Conservation (phyloP, 1,140 invertebrate species). For the Drosophila nannoptera region DNA sequence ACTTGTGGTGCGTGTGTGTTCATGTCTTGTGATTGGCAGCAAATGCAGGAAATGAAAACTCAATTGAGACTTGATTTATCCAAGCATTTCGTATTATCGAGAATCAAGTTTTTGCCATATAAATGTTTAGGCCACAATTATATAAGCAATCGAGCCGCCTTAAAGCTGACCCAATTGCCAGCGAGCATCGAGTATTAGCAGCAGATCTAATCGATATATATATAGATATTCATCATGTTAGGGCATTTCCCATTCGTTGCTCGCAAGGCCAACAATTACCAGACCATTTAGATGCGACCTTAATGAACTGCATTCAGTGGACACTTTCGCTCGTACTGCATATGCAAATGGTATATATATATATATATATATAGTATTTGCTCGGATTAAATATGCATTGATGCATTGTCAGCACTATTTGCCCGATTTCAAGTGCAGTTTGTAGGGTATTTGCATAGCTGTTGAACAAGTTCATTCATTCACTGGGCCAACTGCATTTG, state of each 20-base stretch:
- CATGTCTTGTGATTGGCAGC: constrained; percentile 23
- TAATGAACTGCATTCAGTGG: constrained; percentile 17
- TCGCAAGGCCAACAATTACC: neutral
- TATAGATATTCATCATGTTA: too few species aligned
- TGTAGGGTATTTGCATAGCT: constrained; percentile 39
- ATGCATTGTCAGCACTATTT: constrained; percentile 9
- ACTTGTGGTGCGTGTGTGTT: constrained; percentile 37
- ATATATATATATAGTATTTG: constrained; percentile 7
- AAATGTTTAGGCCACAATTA: constrained; percentile 24
- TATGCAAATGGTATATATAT: neutral
- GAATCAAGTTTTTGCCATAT: constrained; percentile 24
- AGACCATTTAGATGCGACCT: constrained; percentile 35
- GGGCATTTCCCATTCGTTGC: neutral
- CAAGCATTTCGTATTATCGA: constrained; percentile 15
- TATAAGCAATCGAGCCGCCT: constrained; percentile 23
- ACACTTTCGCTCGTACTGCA: neutral
- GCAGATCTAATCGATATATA: too few species aligned
- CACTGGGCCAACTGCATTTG: constrained; percentile 17
- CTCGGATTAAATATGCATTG: constrained; percentile 32
- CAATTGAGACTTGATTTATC: constrained; percentile 21
- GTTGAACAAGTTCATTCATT: constrained; percentile 42
- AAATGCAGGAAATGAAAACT: constrained; percentile 44
- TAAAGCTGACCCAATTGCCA: constrained; percentile 29
- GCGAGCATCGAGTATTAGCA: too few species aligned
- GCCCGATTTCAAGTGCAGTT: constrained; percentile 7